Percentiles rank a stretch among this genome's conserved stretches.
These are phyloP conservation scores for Erythrolamprus reginae DNA, from an alignment of 2,113 vertebrate genomes.

Conservation along the genomic window DNA sequence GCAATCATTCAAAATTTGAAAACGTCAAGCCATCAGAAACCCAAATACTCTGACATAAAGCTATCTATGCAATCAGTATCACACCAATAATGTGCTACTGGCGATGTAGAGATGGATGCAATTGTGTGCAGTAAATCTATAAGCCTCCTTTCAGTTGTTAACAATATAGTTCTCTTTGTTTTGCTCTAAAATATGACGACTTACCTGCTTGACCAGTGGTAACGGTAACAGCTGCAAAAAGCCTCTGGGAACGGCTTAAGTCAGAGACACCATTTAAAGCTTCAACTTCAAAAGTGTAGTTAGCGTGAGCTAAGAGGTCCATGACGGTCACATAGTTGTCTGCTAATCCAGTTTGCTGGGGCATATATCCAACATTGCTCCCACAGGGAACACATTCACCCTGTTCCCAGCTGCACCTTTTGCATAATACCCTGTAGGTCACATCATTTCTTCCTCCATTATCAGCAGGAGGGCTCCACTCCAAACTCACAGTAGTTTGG, in stretches of 20 bases:
- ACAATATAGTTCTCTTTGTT: conserved; percentile 13
- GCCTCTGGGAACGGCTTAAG: conserved; percentile 91
- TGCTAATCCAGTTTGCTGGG: conserved; percentile 88
- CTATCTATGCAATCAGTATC: neutral
- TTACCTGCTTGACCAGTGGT: conserved; percentile 98
- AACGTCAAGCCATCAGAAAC: neutral
- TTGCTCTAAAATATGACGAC: conserved; percentile 48
- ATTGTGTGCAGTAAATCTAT: neutral
- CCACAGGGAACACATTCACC: conserved; percentile 93
- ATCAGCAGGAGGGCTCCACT: conserved; percentile 95
- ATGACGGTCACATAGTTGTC: conserved; percentile 90
- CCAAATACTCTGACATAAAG: neutral
- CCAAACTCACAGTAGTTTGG: conserved; percentile 93
- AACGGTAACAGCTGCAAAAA: conserved; percentile 94
- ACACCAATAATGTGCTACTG: neutral
- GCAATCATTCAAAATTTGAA: neutral
- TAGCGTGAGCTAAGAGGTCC: conserved; percentile 94
- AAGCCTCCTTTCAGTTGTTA: neutral
- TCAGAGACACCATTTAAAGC: conserved; percentile 97
- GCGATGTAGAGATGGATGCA: neutral
- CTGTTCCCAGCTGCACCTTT: conserved; percentile 93
- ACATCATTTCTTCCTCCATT: conserved; percentile 91
- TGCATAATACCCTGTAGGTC: conserved; percentile 91
- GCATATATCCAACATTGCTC: conserved; percentile 87
- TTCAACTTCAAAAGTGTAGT: conserved; percentile 98